Base-by-base conservation (phyloP, 2,888 invertebrate genomes). In the Macaria liturata region DNA sequence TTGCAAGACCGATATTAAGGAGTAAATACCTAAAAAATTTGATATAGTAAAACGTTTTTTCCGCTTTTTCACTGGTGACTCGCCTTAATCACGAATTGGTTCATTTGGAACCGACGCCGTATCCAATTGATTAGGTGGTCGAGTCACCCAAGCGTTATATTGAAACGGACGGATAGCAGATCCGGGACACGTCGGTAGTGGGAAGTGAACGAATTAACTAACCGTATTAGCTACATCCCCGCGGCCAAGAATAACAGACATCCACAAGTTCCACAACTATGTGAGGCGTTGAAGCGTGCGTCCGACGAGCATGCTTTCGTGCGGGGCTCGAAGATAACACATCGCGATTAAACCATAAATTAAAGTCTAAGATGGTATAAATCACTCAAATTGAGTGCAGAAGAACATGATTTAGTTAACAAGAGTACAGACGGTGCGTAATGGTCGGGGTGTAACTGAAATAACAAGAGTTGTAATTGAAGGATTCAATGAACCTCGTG, bases 51-150 rank as follows among this genome's bases (percentile, higher is more conserved):
- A n/a, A n/a, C n/a, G n/a, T n/a, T n/a, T n/a, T n/a, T n/a, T n/a
- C n/a, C n/a, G n/a, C n/a, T n/a, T n/a, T n/a, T n/a, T n/a, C n/a
- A n/a, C n/a, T n/a, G n/a, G n/a, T n/a, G n/a, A n/a, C n/a, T n/a
- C n/a, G n/a, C n/a, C n/a, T n/a, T n/a, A n/a, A n/a, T n/a, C 66
- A 63, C 61, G 66, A 67, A 75, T 77, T 71, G 70, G 71, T 74
- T 73, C 68, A 71, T 71, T 76, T 71, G 71, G 71, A 80, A 72
- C 74, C 76, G 72, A 73, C 74, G 70, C 73, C 75, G 82, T 75
- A 75, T 74, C 80, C 74, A 74, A 84, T 85, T 80, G 81, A 84
- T 83, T 84, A 69, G 69, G 69, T 72, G 78, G 70, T 75, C 64
- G 74, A 72, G 64, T 77, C 76, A 69, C 68, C 68, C 71, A 69